Conservation (phyloP, 1,140 invertebrate genomes). For the Limonius californicus region DNA sequence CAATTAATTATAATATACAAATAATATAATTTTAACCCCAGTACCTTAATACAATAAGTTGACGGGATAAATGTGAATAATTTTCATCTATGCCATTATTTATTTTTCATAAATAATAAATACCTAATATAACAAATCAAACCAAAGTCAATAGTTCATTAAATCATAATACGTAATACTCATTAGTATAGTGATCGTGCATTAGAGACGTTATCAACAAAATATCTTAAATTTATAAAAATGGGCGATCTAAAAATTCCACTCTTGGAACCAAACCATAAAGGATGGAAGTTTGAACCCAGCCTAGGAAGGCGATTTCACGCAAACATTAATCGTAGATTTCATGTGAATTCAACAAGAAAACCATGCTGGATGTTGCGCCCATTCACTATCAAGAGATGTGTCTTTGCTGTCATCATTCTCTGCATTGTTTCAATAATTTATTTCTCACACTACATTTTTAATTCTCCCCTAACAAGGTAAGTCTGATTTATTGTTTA, state of each 20-base stretch:
- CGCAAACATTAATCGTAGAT: slow-evolving; percentile 4
- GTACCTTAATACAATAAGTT: not conserved
- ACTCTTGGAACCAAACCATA: not conserved
- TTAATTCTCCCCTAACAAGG: slow-evolving; percentile 36
- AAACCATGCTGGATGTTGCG: slow-evolving; percentile 31
- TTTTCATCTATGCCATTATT: slow-evolving; percentile 6
- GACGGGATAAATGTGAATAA: not conserved
- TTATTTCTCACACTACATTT: slow-evolving; percentile 36
- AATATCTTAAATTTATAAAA: not conserved
- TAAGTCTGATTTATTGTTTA: too few relatives aligned
- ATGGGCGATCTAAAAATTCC: slow-evolving; percentile 14
- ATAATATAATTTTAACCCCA: not conserved
- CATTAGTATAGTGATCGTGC: slow-evolving; percentile 7
- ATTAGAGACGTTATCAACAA: not conserved
- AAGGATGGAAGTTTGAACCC: slow-evolving; percentile 14
- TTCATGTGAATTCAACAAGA: slow-evolving; percentile 19
- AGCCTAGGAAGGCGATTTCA: slow-evolving; percentile 20
- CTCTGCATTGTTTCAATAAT: slow-evolving; percentile 38
- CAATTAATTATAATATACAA: not conserved
- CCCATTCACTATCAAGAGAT: slow-evolving; percentile 36
- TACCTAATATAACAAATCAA: slow-evolving; percentile 3
- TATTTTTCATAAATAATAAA: slow-evolving; percentile 9
- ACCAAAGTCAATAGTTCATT: slow-evolving; percentile 20
- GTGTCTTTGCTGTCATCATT: slow-evolving; percentile 36
- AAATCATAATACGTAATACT: not conserved